Percentiles rank a stretch among this genome's conserved stretches.
phyloP scores from a whole-genome alignment of 2,797 vertebrate genomes.

The Pantherophis alleghaniensis region DNA sequence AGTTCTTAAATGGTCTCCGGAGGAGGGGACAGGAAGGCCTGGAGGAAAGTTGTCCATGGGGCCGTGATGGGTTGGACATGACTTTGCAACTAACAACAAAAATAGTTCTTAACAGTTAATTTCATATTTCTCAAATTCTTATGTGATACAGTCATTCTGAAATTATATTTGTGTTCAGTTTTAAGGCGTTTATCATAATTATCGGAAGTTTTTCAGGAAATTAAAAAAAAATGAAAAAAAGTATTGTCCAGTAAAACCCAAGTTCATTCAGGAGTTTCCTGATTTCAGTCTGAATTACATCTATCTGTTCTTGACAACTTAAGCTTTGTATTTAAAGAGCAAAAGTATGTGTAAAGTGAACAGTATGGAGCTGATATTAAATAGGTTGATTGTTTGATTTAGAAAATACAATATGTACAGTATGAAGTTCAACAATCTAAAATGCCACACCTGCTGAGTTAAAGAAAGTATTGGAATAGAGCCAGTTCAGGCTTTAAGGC shows the following conservation, averaged over 20 bases:
- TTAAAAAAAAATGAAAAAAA: background rate
- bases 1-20: too few species aligned
- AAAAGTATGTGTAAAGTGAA: conserved; percentile 9
- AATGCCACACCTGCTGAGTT: background rate
- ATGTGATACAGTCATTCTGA: background rate
- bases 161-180: background rate
- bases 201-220: background rate
- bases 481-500: conserved; percentile 1
- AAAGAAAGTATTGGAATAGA: background rate
- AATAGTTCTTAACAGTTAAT: background rate
- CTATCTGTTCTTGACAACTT: conserved; percentile 15
- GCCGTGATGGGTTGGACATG: too few species aligned
- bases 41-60: too few species aligned
- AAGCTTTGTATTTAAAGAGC: conserved; percentile 17
- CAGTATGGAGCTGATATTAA: conserved; percentile 7
- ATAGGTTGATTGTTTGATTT: conserved; percentile 31
- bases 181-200: background rate
- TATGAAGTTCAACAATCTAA: background rate
- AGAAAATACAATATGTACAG: conserved; percentile 14
- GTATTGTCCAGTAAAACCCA: background rate
- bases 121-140: background rate
- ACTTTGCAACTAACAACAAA: too few species aligned
- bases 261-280: conserved; percentile 7
- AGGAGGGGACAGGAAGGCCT: too few species aligned
- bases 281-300: conserved; percentile 16